Conservation (phyloP, 2,888 invertebrate genomes). For the Epirrhoe tristata region DNA sequence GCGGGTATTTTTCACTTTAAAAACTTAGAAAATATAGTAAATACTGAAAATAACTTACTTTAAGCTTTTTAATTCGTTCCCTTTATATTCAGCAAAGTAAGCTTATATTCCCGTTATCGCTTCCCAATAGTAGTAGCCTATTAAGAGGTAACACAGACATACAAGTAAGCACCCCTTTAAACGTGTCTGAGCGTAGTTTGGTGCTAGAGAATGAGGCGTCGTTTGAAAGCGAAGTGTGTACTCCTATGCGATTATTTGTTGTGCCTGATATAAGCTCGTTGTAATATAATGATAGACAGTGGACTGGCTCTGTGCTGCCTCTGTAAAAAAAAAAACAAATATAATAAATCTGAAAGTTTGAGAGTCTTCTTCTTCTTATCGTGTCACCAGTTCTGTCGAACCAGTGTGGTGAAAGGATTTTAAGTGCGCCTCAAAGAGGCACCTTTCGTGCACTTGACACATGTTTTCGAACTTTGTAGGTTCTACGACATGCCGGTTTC, state of each 20-base stretch:
- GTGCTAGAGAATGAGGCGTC: conserved; percentile 93
- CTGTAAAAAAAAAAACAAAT: conserved; percentile 80
- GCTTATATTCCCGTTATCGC: conserved; percentile 95
- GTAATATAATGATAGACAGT: conserved; percentile 92
- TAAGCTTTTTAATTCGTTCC: too few species aligned
- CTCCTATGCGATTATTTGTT: conserved; percentile 96
- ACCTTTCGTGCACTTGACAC: too few species aligned
- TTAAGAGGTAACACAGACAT: conserved; percentile 96
- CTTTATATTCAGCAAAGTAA: conserved; percentile 88
- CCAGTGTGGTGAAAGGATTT: too few species aligned
- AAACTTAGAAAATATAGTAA: too few species aligned
- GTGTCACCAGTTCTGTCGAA: too few species aligned
- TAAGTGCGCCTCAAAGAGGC: too few species aligned
- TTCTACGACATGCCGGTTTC: too few species aligned
- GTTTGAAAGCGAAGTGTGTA: conserved; percentile 90
- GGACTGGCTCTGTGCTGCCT: conserved; percentile 96
- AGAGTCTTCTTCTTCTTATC: too few species aligned
- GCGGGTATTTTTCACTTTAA: too few species aligned
- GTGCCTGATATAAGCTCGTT: conserved; percentile 95
- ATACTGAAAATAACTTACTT: too few species aligned
- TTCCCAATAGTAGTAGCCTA: conserved; percentile 94
- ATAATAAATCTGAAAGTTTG: too few species aligned
- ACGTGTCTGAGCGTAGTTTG: conserved; percentile 94
- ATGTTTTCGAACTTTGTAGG: too few species aligned
- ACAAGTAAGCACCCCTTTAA: conserved; percentile 96